Percentiles rank a stretch among this genome's conserved stretches.
These are phyloP conservation scores for Daphoenositta chrysoptera DNA, from an alignment of 2,113 vertebrate species.

Conservation along the genomic window DNA sequence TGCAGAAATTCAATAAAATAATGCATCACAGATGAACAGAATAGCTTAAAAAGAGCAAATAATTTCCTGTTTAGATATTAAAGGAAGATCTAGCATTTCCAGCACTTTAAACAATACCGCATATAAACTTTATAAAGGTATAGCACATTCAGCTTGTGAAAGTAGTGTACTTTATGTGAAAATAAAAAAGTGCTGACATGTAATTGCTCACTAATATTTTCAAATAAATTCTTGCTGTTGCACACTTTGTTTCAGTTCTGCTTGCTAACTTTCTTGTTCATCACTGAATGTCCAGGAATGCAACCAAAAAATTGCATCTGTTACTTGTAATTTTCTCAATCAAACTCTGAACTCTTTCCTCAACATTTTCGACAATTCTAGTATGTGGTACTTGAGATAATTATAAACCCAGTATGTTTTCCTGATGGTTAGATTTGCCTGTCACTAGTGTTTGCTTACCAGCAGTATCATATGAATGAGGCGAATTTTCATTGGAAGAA, in stretches of 20 bases:
- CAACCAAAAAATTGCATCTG: conserved; percentile 35
- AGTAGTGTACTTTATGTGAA: not conserved
- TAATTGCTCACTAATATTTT: not conserved
- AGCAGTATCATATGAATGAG: conserved; percentile 68
- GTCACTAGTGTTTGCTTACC: conserved; percentile 74
- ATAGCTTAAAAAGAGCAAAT: conserved; percentile 28
- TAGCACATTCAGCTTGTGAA: not conserved
- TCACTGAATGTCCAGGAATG: conserved; percentile 27
- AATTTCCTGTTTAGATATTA: conserved; percentile 48
- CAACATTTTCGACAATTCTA: conserved; percentile 65
- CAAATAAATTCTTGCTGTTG: not conserved
- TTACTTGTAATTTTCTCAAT: conserved; percentile 37
- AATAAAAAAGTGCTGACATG: not conserved
- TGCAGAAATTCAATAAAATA: conserved; percentile 27
- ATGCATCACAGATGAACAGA: conserved; percentile 6
- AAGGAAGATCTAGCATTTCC: not conserved
- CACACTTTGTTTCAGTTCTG: not conserved
- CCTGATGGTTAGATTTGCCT: conserved; percentile 66
- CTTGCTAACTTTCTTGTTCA: not conserved
- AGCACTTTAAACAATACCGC: not conserved
- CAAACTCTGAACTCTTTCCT: not conserved
- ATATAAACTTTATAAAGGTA: not conserved
- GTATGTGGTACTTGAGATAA: conserved; percentile 52
- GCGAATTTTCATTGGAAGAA: conserved; percentile 71
- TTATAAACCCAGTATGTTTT: conserved; percentile 67